phyloP scores from a whole-genome alignment of 2,113 vertebrate species.

The Campylomormyrus tamandua region DNA sequence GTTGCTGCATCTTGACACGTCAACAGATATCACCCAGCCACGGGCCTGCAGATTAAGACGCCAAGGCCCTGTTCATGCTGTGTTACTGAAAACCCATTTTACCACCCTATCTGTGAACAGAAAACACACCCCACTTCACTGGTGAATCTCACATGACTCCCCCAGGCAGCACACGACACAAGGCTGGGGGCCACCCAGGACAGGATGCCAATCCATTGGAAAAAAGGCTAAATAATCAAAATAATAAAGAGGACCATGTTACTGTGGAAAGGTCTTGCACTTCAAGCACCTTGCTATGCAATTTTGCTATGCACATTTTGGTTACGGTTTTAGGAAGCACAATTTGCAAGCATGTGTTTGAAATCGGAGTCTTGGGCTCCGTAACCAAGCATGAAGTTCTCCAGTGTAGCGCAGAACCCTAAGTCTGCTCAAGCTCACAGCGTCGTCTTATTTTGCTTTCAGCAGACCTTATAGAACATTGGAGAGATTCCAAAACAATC shows the following conservation, averaged over 20 bases:
- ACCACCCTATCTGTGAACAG: background rate
- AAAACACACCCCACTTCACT: background rate
- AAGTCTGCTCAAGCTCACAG: background rate
- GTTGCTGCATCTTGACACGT: background rate
- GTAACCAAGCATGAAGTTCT: background rate
- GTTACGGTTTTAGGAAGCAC: background rate
- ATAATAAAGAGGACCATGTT: background rate
- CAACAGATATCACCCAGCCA: background rate
- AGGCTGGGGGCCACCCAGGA: background rate
- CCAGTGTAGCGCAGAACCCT: background rate
- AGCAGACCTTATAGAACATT: background rate
- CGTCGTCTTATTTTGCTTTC: background rate
- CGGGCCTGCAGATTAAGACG: background rate
- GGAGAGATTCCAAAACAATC: slow-evolving; percentile 5
- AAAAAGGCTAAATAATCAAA: background rate
- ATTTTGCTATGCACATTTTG: background rate
- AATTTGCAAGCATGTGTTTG: background rate
- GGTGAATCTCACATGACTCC: background rate
- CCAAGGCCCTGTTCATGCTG: background rate
- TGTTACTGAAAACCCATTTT: background rate
- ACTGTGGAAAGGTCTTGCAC: background rate
- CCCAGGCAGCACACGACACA: background rate
- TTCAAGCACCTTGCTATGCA: background rate
- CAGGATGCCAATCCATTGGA: background rate
- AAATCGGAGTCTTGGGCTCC: background rate